A percentile compares a stretch with the other conserved stretches of the same genome.
Evolutionary conservation across 1,140 invertebrate species (phyloP).

Genomic region (Prorops nasuta): DNA sequence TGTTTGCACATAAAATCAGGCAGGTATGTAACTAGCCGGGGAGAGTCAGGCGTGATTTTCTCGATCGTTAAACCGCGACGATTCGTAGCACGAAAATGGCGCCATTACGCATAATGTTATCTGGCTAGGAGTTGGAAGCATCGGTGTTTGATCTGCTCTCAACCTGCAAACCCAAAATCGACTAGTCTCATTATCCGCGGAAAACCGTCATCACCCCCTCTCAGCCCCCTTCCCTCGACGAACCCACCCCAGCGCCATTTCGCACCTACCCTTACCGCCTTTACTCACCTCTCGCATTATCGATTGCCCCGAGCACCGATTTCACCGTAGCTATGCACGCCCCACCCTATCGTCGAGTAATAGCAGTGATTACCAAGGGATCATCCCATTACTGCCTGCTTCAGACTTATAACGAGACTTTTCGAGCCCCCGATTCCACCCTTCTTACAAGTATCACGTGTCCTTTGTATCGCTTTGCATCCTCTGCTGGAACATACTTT

Average conservation of each 20-base stretch:
- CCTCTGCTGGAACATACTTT: neutral
- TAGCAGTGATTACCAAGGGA: conserved; percentile 29
- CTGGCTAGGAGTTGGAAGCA: conserved; percentile 7
- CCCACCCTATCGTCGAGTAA: conserved; percentile 25
- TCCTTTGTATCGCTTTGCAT: neutral
- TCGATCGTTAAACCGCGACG: too few species aligned
- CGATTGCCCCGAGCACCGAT: conserved; percentile 26
- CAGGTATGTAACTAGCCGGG: too few species aligned
- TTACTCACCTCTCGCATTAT: conserved; percentile 31
- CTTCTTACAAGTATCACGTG: neutral
- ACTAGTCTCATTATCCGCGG: conserved; percentile 28
- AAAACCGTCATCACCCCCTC: conserved; percentile 27
- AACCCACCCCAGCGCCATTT: too few species aligned
- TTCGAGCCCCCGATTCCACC: conserved; percentile 13
- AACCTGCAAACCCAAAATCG: conserved; percentile 22
- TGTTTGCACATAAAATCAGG: too few species aligned
- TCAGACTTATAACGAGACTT: conserved; percentile 22
- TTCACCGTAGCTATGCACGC: conserved; percentile 14
- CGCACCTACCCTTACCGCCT: conserved; percentile 34
- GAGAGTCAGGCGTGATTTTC: too few species aligned
- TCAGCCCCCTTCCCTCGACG: too few species aligned
- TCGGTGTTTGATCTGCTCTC: conserved; percentile 21
- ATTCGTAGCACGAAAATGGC: too few species aligned
- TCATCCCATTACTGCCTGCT: conserved; percentile 28
- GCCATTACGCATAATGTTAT: conserved; percentile 13